These are phyloP conservation scores for Salarias fasciatus DNA, from an alignment of 2,797 vertebrate species.

Conservation along the genomic window DNA sequence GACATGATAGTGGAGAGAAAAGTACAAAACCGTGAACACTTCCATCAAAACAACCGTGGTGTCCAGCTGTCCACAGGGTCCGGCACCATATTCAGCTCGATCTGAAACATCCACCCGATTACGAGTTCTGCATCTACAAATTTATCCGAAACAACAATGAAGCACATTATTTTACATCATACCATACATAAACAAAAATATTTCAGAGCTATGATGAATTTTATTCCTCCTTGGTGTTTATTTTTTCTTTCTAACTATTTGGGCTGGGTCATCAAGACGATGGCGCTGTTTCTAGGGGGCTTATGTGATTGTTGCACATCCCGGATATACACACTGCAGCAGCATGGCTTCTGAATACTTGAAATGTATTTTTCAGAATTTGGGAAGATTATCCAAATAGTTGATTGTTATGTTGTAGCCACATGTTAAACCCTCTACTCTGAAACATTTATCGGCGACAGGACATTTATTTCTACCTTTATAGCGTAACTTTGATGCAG, in stretches of 20 bases:
- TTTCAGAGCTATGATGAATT: too few species aligned
- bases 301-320: slow-evolving; percentile 36
- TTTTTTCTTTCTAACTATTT: too few species aligned
- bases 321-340: slow-evolving; percentile 47
- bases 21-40: too few species aligned
- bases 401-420: too few species aligned
- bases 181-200: too few species aligned
- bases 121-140: background rate
- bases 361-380: background rate
- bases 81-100: background rate
- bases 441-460: background rate
- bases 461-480: background rate
- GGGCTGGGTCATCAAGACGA: slow-evolving; percentile 6
- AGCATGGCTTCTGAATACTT: slow-evolving; percentile 55
- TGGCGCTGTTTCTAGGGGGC: slow-evolving; percentile 24
- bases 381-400: background rate
- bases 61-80: background rate
- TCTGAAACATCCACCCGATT: background rate
- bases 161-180: background rate
- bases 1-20: too few species aligned
- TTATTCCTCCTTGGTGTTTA: too few species aligned
- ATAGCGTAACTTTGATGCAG: background rate
- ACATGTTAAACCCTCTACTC: accelerated
- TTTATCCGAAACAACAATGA: accelerated
- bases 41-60: too few species aligned